Conservation (phyloP, 2,888 invertebrate genomes). For the Mellilla xanthometata region DNA sequence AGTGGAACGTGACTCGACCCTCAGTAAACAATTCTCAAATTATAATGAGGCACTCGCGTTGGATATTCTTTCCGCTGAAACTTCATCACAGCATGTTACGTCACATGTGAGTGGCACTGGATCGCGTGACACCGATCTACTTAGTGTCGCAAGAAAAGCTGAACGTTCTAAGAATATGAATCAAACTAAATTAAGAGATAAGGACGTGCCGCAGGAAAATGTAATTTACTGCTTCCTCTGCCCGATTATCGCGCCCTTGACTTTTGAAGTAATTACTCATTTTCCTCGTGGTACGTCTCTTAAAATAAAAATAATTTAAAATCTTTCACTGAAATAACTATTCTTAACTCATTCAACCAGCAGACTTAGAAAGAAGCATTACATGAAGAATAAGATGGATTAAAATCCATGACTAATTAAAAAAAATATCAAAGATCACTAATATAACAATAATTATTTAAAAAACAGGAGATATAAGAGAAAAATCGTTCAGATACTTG, state of each 20-base stretch:
- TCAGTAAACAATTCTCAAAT: constrained; percentile 16
- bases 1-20: constrained; percentile 12
- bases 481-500: too few species aligned
- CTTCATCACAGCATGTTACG: constrained; percentile 17
- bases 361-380: too few species aligned
- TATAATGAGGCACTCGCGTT: constrained; percentile 13
- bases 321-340: neutral
- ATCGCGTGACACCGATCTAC: constrained; percentile 25
- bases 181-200: constrained; percentile 30
- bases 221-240: constrained; percentile 28
- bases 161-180: constrained; percentile 29
- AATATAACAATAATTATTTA: too few species aligned
- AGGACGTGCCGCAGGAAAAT: constrained; percentile 28
- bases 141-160: constrained; percentile 20
- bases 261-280: constrained; percentile 9
- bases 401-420: too few species aligned
- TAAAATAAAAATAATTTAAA: neutral
- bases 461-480: too few species aligned
- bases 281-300: neutral
- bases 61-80: constrained; percentile 14
- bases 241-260: constrained; percentile 18
- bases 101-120: constrained; percentile 22
- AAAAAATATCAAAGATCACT: neutral
- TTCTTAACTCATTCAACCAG: too few species aligned
- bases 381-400: too few species aligned